These are phyloP conservation scores for Neolamprologus sp. DNA, from an alignment of 2,113 vertebrate species.

Conservation along the genomic window DNA sequence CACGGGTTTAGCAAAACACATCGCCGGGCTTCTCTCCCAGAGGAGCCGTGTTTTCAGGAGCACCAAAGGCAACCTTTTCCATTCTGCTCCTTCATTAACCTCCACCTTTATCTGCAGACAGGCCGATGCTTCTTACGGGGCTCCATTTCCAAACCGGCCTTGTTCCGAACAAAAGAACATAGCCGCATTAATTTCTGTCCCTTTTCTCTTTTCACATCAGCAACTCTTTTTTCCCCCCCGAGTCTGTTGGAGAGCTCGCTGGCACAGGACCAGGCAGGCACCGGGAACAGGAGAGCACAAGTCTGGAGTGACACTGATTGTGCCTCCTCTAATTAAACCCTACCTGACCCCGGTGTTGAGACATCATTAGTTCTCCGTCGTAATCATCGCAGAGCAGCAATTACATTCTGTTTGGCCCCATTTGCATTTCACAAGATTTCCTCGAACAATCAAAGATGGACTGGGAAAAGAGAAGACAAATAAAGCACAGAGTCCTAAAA, in stretches of 20 bases:
- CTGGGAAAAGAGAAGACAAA: constrained; percentile 35
- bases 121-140: constrained; percentile 10
- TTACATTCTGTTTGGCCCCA: constrained; percentile 85
- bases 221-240: constrained; percentile 80
- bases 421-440: constrained; percentile 83
- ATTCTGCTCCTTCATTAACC: constrained; percentile 41
- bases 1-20: background rate
- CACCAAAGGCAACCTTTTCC: background rate
- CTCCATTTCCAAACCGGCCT: constrained; percentile 43
- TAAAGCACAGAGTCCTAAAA: constrained; percentile 1
- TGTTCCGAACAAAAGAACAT: constrained; percentile 59
- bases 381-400: constrained; percentile 88
- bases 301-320: constrained; percentile 90
- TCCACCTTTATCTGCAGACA: constrained; percentile 37
- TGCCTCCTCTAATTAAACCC: constrained; percentile 96
- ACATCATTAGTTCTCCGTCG: constrained; percentile 92
- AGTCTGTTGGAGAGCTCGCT: constrained; percentile 75
- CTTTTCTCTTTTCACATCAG: constrained; percentile 71
- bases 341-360: constrained; percentile 92
- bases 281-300: constrained; percentile 63
- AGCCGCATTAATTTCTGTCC: constrained; percentile 56
- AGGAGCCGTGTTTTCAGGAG: background rate
- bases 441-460: constrained; percentile 58
- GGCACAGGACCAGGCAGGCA: constrained; percentile 79
- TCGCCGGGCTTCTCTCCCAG: background rate